These are phyloP conservation scores for Siphamia tubifer DNA, from an alignment of 2,113 vertebrate genomes.

Conservation along the genomic window DNA sequence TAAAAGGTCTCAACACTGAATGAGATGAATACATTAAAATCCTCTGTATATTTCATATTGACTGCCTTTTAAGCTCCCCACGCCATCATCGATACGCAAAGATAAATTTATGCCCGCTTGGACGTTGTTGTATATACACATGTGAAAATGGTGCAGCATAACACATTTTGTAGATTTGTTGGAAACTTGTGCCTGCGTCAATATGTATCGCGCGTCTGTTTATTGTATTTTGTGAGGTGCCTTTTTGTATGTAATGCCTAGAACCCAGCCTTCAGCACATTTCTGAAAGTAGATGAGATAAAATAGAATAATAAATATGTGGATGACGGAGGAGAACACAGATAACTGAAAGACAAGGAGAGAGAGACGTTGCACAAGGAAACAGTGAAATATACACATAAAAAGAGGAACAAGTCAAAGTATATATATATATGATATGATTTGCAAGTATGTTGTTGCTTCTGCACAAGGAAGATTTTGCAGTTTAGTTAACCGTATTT, in stretches of 20 bases:
- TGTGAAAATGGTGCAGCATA: slow-evolving; percentile 9
- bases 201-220: not conserved
- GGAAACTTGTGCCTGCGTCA: not conserved
- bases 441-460: not conserved
- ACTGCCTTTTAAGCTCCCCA: not conserved
- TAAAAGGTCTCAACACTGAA: not conserved
- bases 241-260: slow-evolving; percentile 19
- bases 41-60: not conserved
- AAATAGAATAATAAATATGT: slow-evolving; percentile 8
- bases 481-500: not conserved
- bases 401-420: not conserved
- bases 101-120: not conserved
- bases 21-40: slow-evolving; percentile 1
- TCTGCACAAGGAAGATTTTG: not conserved
- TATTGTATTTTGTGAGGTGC: not conserved
- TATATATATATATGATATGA: not conserved
- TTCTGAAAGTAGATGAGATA: slow-evolving; percentile 28
- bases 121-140: slow-evolving; percentile 6
- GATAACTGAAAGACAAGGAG: not conserved
- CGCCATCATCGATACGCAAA: not conserved
- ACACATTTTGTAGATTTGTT: slow-evolving; percentile 8
- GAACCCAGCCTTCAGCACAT: slow-evolving; percentile 27
- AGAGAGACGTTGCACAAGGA: not conserved
- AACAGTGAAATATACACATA: not conserved
- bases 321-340: slow-evolving; percentile 14